Conservation (phyloP, 2,888 invertebrate species). For the Coenonympha arcania region DNA sequence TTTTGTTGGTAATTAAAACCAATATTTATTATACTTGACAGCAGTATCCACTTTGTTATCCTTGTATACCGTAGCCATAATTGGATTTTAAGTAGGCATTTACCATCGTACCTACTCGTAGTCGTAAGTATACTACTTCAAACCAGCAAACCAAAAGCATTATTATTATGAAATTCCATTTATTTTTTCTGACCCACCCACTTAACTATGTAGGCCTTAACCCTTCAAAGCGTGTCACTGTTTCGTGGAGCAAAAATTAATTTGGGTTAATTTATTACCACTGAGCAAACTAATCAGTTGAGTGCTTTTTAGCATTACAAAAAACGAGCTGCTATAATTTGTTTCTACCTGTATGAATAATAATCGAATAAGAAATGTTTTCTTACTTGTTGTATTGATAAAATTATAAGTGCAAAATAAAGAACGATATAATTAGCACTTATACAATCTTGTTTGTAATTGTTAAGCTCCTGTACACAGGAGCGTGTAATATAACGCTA, state of each 20-base stretch:
- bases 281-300: background rate
- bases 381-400: no score
- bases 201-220: conserved; percentile 9
- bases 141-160: background rate
- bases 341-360: background rate
- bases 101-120: background rate
- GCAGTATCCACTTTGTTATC: no score
- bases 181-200: conserved; percentile 8
- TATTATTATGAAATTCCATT: no score
- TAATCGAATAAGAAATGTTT: no score
- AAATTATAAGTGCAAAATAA: no score
- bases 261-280: conserved; percentile 7
- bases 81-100: background rate
- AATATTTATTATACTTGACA: no score
- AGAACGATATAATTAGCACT: no score
- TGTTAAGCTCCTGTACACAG: background rate
- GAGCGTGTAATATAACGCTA: background rate
- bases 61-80: no score
- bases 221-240: conserved; percentile 11
- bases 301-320: conserved; percentile 1
- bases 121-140: background rate
- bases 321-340: background rate
- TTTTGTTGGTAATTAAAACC: no score
- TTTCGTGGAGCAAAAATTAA: conserved; percentile 10
- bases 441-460: no score